Percentiles rank a stretch among this genome's conserved stretches.
Conservation (phyloP, 2,797 vertebrate species). For the Epinephelus awoara region DNA sequence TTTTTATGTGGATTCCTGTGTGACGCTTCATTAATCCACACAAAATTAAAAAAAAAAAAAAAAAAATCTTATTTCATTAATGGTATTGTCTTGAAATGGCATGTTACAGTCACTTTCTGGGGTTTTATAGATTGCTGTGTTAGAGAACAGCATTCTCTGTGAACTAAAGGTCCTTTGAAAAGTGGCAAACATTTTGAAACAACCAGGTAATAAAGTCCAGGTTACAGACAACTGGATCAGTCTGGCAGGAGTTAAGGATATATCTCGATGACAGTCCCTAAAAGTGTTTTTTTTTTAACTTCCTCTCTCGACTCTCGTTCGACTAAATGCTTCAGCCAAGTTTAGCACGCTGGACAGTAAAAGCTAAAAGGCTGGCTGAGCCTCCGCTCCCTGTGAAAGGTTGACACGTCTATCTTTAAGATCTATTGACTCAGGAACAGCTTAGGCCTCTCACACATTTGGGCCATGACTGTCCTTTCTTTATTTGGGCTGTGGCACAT, state of each 20-base stretch:
- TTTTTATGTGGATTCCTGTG: neutral
- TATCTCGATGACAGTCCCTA: conserved; percentile 29
- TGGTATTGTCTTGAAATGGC: neutral
- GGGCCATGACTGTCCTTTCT: conserved; percentile 63
- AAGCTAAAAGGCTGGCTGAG: conserved; percentile 58
- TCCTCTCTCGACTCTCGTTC: conserved; percentile 34
- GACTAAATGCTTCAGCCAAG: conserved; percentile 58
- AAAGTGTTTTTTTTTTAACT: conserved; percentile 32
- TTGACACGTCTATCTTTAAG: conserved; percentile 76
- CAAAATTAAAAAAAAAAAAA: neutral
- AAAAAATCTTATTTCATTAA: neutral
- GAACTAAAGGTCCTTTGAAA: neutral
- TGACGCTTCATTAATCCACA: conserved; percentile 1
- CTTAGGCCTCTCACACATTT: conserved; percentile 65
- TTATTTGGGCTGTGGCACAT: conserved; percentile 61
- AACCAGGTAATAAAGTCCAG: neutral
- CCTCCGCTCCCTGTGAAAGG: conserved; percentile 60
- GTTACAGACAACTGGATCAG: neutral
- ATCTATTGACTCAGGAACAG: conserved; percentile 76
- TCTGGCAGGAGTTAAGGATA: conserved; percentile 22
- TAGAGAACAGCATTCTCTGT: neutral
- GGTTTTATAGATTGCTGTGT: neutral
- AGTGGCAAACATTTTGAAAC: neutral
- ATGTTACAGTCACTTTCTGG: neutral
- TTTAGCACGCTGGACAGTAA: conserved; percentile 60